phyloP scores from a whole-genome alignment of 2,888 invertebrate genomes.

The Zygaena filipendulae region DNA sequence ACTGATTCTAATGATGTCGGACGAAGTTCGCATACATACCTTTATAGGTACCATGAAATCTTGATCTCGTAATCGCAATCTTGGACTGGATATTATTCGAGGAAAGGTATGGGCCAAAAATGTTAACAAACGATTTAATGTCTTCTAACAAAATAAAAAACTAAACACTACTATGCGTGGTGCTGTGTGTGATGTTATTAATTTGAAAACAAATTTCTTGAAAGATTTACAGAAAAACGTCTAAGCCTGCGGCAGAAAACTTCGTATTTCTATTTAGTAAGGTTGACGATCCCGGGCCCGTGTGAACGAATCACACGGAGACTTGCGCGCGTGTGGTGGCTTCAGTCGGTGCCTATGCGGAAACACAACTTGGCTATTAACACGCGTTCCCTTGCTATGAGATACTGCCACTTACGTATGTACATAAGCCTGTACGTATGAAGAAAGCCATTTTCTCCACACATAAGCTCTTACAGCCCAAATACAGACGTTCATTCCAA shows the following conservation, averaged over 20 bases:
- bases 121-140: too few relatives aligned
- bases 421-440: slow-evolving; percentile 27
- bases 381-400: slow-evolving; percentile 61
- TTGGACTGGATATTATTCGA: too few relatives aligned
- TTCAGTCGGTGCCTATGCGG: slow-evolving; percentile 60
- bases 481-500: slow-evolving; percentile 28
- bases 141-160: too few relatives aligned
- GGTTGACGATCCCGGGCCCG: slow-evolving; percentile 63
- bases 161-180: too few relatives aligned
- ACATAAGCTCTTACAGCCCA: slow-evolving; percentile 26
- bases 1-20: too few relatives aligned
- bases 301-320: slow-evolving; percentile 48
- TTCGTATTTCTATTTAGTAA: slow-evolving; percentile 62
- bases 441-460: slow-evolving; percentile 51
- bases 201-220: too few relatives aligned
- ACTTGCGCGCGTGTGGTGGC: slow-evolving; percentile 51
- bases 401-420: slow-evolving; percentile 58
- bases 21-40: too few relatives aligned
- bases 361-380: slow-evolving; percentile 63
- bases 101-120: too few relatives aligned
- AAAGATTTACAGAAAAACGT: too few relatives aligned
- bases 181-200: too few relatives aligned
- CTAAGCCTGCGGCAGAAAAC: slow-evolving; percentile 41
- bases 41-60: too few relatives aligned
- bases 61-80: too few relatives aligned